Base-by-base conservation (phyloP, 2,113 vertebrate genomes). In the Cynoglossus semilaevis region DNA sequence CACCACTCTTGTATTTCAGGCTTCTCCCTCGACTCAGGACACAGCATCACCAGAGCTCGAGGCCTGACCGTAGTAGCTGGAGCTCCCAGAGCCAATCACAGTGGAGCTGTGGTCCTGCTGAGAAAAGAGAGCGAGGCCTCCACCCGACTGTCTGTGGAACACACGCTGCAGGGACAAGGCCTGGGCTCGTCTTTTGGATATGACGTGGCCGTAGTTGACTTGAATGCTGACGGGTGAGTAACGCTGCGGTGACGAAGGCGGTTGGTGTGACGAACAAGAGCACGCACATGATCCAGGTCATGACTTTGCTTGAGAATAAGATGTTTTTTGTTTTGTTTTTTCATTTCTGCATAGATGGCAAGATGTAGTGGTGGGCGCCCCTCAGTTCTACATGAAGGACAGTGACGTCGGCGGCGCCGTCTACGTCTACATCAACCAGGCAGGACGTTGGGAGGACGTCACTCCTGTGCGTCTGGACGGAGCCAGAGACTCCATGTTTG, bases 101-200 rank as follows among this genome's bases (percentile, higher is more conserved):
- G 87, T 0, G 96, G 97, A 74, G 95, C 94, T 38, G 97, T 99
- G 56, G 90, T 96, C 60, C 82, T 99, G 66, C 58, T 99, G 57
- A 93, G 76, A 77, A 95, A 92, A 63, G 90, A 91, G 42, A 71
- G 45, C 0, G 73, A 85, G 1, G 51, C 77, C 38, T 92, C 93
- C 22, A 77, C 79, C 53, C 85, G 87, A 0, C 92, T 99, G 40
- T 85, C 89, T 0, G 81, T 91, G 0, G 94, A 93, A 59, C 84
- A 94, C 77, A 88, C 91, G 38, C 91, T 99, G 54, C 84, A 93
- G 44, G 97, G 96, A 15, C 93, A 94, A 43, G 95, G 96, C 5
- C 87, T 98, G 75, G 97, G 92, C 1, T 99, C 97, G 42, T 98
- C 95, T 0, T 99, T 99, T 15, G 97, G 97, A 81, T 99, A 99